These are phyloP conservation scores for Agrilus mali DNA, from an alignment of 2,888 invertebrate species.

Conservation along the genomic window DNA sequence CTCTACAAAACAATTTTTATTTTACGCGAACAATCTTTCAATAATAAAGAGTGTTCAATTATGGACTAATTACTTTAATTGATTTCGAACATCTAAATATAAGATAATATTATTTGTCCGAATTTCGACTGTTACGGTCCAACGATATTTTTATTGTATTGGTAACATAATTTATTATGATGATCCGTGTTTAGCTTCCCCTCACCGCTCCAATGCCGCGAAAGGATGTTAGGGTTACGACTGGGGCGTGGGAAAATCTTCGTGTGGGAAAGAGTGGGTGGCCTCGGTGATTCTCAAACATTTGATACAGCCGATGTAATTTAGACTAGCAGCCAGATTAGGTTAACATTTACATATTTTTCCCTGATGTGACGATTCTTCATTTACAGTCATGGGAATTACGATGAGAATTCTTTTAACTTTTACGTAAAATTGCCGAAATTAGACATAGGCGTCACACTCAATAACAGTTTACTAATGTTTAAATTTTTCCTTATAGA, in stretches of 20 bases:
- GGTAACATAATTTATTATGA: conserved; percentile 17
- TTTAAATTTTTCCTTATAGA: too few relatives aligned
- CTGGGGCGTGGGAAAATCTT: conserved; percentile 68
- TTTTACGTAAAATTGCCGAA: not conserved
- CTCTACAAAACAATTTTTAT: too few relatives aligned
- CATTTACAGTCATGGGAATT: conserved; percentile 19
- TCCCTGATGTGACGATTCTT: conserved; percentile 22
- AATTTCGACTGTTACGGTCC: too few relatives aligned
- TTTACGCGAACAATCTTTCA: too few relatives aligned
- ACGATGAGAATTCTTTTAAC: not conserved
- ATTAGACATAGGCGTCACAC: too few relatives aligned
- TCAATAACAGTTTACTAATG: too few relatives aligned
- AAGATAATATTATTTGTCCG: too few relatives aligned
- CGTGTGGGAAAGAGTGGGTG: conserved; percentile 76
- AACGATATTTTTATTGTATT: conserved; percentile 13
- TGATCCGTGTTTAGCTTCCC: conserved; percentile 12
- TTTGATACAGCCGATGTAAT: conserved; percentile 33
- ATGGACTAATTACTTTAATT: too few relatives aligned
- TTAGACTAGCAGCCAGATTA: conserved; percentile 22
- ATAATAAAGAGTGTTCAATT: too few relatives aligned
- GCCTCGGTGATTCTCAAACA: conserved; percentile 49
- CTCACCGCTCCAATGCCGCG: conserved; percentile 13
- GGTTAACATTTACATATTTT: conserved; percentile 17
- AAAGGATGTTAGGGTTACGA: conserved; percentile 62
- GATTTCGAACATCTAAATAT: too few relatives aligned